Conservation (phyloP, 2,797 vertebrate species). For the Poecilia picta region DNA sequence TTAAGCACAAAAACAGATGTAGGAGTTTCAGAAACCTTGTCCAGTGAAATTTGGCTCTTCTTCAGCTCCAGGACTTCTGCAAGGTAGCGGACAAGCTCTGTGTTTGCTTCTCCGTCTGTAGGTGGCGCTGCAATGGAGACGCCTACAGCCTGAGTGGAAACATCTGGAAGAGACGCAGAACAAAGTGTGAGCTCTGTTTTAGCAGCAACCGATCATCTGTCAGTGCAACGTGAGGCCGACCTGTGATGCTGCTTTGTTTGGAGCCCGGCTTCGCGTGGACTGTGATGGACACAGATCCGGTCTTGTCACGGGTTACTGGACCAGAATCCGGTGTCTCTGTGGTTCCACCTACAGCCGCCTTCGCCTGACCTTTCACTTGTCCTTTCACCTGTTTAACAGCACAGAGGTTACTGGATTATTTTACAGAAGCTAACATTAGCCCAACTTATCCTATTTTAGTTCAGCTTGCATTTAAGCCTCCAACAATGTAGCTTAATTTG, state of each 20-base stretch:
- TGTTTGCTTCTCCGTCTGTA: constrained; percentile 91
- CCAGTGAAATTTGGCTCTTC: constrained; percentile 86
- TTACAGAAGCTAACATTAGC: neutral
- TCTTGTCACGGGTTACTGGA: constrained; percentile 81
- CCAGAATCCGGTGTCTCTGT: constrained; percentile 33
- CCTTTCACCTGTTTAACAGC: constrained; percentile 35
- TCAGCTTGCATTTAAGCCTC: neutral
- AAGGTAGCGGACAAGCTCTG: constrained; percentile 88
- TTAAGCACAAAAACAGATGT: neutral
- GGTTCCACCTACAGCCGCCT: neutral
- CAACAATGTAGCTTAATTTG: neutral
- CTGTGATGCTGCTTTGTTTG: constrained; percentile 88
- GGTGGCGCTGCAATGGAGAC: constrained; percentile 92
- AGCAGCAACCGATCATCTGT: neutral
- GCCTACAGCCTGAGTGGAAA: constrained; percentile 84
- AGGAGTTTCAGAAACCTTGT: constrained; percentile 82
- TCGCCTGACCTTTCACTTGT: constrained; percentile 34
- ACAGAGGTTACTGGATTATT: neutral
- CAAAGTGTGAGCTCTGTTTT: neutral
- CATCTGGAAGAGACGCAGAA: constrained; percentile 68
- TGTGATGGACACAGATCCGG: constrained; percentile 79
- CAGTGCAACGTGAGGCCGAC: constrained; percentile 52
- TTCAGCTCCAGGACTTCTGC: constrained; percentile 88
- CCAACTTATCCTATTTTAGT: neutral
- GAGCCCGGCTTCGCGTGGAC: constrained; percentile 90